Evolutionary conservation across 1,140 invertebrate species (phyloP).

Genomic region (Drosophila obscura): DNA sequence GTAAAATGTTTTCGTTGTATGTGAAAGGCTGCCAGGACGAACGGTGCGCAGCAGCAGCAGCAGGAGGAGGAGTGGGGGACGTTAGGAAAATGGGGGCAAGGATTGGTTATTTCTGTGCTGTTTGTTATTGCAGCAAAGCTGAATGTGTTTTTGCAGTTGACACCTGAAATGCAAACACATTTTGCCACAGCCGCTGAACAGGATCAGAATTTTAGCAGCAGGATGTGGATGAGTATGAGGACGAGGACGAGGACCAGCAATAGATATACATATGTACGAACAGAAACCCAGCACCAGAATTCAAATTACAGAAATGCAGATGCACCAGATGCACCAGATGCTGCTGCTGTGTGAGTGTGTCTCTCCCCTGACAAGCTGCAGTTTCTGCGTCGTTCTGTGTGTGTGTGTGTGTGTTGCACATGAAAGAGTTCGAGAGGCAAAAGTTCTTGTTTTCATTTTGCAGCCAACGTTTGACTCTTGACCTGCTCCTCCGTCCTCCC

Average conservation of each 20-base stretch:
- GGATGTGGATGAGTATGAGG: constrained; percentile 8
- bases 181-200: constrained; percentile 69
- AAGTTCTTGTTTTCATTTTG: constrained; percentile 67
- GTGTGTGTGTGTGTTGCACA: constrained; percentile 47
- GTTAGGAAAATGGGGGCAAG: constrained; percentile 8
- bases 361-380: neutral
- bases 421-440: constrained; percentile 60
- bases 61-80: neutral
- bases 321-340: constrained; percentile 45
- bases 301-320: constrained; percentile 56
- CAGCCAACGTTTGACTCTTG: constrained; percentile 46
- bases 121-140: constrained; percentile 76
- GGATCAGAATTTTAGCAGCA: constrained; percentile 46
- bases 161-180: constrained; percentile 77
- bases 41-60: neutral
- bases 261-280: neutral
- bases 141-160: constrained; percentile 76
- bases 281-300: constrained; percentile 1
- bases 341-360: neutral
- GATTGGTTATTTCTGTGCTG: constrained; percentile 52
- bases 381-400: neutral
- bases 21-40: constrained; percentile 57
- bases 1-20: constrained; percentile 76
- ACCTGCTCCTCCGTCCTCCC: neutral
- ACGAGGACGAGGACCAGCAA: constrained; percentile 3